Percentiles rank a stretch among this genome's conserved stretches.
These are phyloP conservation scores for Ips nitidus DNA, from an alignment of 1,140 invertebrate species.

Conservation along the genomic window DNA sequence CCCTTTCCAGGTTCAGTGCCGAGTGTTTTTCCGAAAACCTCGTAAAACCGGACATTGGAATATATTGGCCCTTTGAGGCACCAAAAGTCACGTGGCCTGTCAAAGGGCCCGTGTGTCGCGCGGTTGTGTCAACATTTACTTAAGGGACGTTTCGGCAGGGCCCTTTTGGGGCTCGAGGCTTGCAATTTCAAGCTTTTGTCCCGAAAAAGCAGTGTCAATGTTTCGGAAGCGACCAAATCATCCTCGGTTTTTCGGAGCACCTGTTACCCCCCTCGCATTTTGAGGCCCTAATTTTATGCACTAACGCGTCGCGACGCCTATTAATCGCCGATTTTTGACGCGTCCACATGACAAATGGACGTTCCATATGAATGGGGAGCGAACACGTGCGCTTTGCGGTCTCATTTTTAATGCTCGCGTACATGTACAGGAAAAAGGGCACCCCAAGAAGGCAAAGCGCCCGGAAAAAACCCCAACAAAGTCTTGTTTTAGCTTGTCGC, in stretches of 20 bases:
- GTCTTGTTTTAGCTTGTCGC: too few relatives aligned
- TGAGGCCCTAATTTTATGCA: conserved; percentile 26
- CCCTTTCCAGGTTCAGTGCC: not conserved
- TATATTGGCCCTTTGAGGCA: conserved; percentile 6
- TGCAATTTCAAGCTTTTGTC: not conserved
- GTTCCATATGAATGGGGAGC: not conserved
- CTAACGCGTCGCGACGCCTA: conserved; percentile 25
- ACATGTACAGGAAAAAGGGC: too few relatives aligned
- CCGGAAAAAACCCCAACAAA: too few relatives aligned
- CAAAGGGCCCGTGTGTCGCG: conserved; percentile 17
- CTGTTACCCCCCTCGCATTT: conserved; percentile 12
- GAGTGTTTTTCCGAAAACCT: conserved; percentile 2
- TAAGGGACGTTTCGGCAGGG: conserved; percentile 5
- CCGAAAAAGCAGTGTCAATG: too few relatives aligned
- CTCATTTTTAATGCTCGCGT: not conserved
- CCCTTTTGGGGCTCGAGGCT: conserved; percentile 4
- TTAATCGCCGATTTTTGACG: conserved; percentile 32
- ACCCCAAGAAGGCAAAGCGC: too few relatives aligned
- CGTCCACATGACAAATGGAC: conserved; percentile 28
- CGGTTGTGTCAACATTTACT: conserved; percentile 27
- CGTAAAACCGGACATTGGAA: conserved; percentile 9
- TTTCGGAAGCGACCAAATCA: not conserved
- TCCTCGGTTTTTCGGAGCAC: conserved; percentile 4
- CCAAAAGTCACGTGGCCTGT: conserved; percentile 3
- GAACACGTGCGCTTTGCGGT: conserved; percentile 10